These are phyloP conservation scores for Drosophila athabasca DNA, from an alignment of 1,140 invertebrate genomes.

Conservation along the genomic window DNA sequence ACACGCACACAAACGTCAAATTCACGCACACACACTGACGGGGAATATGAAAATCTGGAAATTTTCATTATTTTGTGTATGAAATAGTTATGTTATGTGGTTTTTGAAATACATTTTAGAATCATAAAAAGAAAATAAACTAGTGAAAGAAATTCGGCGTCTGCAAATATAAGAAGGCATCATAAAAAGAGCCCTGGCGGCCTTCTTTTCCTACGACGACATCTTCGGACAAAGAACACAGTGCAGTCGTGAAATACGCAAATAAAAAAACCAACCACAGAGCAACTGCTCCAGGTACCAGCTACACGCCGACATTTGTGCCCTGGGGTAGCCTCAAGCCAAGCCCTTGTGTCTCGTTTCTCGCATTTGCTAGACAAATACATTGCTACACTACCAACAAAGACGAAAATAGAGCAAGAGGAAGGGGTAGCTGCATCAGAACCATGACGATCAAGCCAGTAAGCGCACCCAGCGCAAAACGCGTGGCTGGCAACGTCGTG, in stretches of 20 bases:
- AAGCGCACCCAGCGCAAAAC: constrained; percentile 69
- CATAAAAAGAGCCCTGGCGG: constrained; percentile 16
- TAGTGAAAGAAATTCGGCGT: background rate
- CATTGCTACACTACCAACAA: constrained; percentile 1
- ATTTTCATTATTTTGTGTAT: constrained; percentile 19
- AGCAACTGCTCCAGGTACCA: no score
- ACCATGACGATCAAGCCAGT: constrained; percentile 78
- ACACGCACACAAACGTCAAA: constrained; percentile 15
- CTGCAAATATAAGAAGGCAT: background rate
- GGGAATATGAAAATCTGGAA: constrained; percentile 61
- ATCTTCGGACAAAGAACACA: constrained; percentile 44
- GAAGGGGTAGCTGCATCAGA: constrained; percentile 13
- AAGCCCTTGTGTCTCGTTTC: no score
- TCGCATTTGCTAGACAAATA: constrained; percentile 6
- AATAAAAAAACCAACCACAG: constrained; percentile 1
- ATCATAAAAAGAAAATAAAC: background rate
- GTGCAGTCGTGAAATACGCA: constrained; percentile 14
- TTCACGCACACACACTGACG: constrained; percentile 16
- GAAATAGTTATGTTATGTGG: constrained; percentile 5
- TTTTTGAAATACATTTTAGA: background rate
- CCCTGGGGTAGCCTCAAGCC: no score
- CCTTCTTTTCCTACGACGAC: constrained; percentile 39
- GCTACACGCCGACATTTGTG: no score
- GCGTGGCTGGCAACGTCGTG: constrained; percentile 53
- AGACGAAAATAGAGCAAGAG: constrained; percentile 7